Evolutionary conservation across 2,797 vertebrate species (phyloP), one percentile per base, ranked within the genome.

Genomic region (Amblyopsis hoosieri): DNA sequence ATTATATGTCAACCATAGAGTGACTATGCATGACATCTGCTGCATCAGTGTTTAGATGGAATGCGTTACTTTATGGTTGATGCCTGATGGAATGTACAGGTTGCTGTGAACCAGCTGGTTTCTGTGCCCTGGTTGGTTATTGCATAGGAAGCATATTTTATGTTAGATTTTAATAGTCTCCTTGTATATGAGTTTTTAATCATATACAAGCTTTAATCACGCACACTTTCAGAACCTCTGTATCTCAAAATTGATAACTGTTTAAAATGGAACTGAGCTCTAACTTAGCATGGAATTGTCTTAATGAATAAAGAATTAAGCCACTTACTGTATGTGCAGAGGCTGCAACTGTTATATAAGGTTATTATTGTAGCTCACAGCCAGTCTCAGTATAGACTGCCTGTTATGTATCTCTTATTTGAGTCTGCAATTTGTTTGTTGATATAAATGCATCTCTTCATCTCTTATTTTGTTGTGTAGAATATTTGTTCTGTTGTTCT

Each of bases 231-330:
- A 33, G 42, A 33, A 2, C 55, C 23, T 33, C 54, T 23, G n/a
- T 9, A 4, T 57, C 45, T 42, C 9, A 45, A 29, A 46, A 45
- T 53, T 54, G 45, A 82, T 72, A 12, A 57, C 42, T 54, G 54
- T 79, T 81, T 84, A 11, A 66, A 66, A 80, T 72, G 60, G 51
- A 54, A 66, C 79, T 57, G 45, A 45, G 45, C n/a, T 66, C 45
- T 74, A 69, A 76, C 75, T 78, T 68, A 72, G 61, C 68, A 65
- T 61, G 57, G 62, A 62, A 83, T 81, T 62, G 60, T 33, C 54
- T 62, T 64, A 69, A 56, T 81, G 70, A 79, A 80, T 81, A 64
- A 78, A 75, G 60, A 63, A 79, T 67, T 12, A 33, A 5, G 42
- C 42, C 57, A 66, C 68, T 74, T 56, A 73, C 49, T 49, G 3